Evolutionary conservation across 2,797 vertebrate genomes (phyloP).

Genomic region (Anas flavirostris): DNA sequence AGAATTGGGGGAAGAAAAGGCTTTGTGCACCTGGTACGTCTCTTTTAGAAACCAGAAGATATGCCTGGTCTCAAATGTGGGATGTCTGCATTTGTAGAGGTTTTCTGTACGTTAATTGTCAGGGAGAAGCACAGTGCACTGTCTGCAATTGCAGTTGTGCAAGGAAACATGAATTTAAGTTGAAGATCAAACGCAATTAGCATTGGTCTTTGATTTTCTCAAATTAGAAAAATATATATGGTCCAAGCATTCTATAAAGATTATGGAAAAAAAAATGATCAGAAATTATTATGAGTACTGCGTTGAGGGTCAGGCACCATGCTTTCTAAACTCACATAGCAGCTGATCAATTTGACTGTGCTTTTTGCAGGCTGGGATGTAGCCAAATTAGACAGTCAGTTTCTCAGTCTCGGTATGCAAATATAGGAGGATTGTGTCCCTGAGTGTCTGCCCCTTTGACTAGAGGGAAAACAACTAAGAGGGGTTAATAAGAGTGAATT

Average conservation of each 20-base stretch:
- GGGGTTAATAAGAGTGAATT: not conserved
- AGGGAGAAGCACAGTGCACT: not conserved
- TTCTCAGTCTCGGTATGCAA: slow-evolving; percentile 30
- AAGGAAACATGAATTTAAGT: not conserved
- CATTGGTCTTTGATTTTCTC: not conserved
- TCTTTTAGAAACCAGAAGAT: not conserved
- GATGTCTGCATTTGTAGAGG: not conserved
- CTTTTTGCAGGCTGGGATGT: slow-evolving; percentile 28
- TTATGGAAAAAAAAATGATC: not conserved
- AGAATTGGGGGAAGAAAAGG: not conserved
- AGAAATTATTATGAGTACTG: not conserved
- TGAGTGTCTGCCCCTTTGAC: not conserved
- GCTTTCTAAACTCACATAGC: not conserved
- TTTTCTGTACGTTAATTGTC: not conserved
- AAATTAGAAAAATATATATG: not conserved
- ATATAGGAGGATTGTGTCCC: slow-evolving; percentile 29
- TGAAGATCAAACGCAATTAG: not conserved
- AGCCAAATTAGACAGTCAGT: slow-evolving; percentile 55
- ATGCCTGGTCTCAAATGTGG: not conserved
- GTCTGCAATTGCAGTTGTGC: not conserved
- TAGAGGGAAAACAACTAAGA: not conserved
- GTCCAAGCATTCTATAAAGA: not conserved
- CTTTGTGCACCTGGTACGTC: not conserved
- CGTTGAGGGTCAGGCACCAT: not conserved
- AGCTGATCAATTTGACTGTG: slow-evolving; percentile 50